Conservation (phyloP, 2,113 vertebrate genomes). For the Python bivittatus region DNA sequence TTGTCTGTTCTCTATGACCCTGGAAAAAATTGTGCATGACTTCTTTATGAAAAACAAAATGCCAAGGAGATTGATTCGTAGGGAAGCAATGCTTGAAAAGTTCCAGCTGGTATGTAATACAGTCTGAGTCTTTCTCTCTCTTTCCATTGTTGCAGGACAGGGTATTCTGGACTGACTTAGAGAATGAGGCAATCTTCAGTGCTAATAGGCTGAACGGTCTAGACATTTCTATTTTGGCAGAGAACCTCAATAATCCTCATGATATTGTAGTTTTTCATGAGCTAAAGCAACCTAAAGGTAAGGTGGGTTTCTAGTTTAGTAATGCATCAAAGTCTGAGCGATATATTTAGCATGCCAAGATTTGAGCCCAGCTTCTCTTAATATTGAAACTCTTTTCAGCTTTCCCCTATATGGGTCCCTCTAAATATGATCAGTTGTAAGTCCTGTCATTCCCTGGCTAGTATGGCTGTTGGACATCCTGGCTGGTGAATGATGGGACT, state of each 20-base stretch:
- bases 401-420: neutral
- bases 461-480: neutral
- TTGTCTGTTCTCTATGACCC: neutral
- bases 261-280: conserved; percentile 96
- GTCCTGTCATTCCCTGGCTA: neutral
- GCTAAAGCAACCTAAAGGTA: conserved; percentile 92
- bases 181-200: conserved; percentile 94
- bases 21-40: neutral
- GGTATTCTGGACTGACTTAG: conserved; percentile 95
- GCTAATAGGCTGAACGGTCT: conserved; percentile 89
- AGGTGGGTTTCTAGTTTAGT: conserved; percentile 23
- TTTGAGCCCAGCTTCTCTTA: neutral
- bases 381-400: neutral
- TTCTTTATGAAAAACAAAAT: neutral
- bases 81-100: neutral
- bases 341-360: neutral
- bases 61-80: neutral
- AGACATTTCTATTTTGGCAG: conserved; percentile 85
- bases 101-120: neutral
- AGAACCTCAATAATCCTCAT: conserved; percentile 94
- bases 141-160: conserved; percentile 81
- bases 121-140: neutral
- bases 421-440: neutral
- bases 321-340: neutral
- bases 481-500: neutral